Conservation (phyloP, 1,140 invertebrate species). For the Trachymyrmex cornetzi region DNA sequence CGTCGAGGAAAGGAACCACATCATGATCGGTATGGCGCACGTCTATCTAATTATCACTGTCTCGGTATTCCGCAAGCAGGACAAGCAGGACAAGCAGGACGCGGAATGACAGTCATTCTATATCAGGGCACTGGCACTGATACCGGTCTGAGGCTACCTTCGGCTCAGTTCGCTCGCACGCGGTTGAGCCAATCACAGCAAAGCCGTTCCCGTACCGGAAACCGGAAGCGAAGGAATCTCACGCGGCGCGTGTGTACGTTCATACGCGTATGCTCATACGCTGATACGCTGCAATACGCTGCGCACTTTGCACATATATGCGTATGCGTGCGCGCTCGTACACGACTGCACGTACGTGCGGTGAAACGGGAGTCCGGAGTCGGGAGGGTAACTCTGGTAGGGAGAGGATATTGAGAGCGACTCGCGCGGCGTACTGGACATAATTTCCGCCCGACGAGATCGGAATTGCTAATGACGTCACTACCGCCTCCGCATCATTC, state of each 20-base stretch:
- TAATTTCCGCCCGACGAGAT: conserved; percentile 88
- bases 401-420: conserved; percentile 86
- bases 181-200: conserved; percentile 80
- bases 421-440: conserved; percentile 86
- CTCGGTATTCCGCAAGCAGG: conserved; percentile 45
- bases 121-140: conserved; percentile 70
- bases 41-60: conserved; percentile 73
- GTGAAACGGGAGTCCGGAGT: conserved; percentile 28
- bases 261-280: no score
- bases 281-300: neutral
- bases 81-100: conserved; percentile 27
- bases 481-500: conserved; percentile 85
- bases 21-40: neutral
- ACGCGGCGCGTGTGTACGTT: conserved; percentile 72
- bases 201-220: conserved; percentile 83
- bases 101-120: conserved; percentile 74
- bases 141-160: conserved; percentile 73
- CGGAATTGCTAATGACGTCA: conserved; percentile 87
- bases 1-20: conserved; percentile 8
- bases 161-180: conserved; percentile 63
- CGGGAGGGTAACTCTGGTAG: conserved; percentile 48
- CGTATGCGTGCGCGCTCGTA: conserved; percentile 48
- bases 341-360: neutral
- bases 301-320: conserved; percentile 19
- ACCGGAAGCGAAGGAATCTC: conserved; percentile 86